phyloP scores from a whole-genome alignment of 2,888 invertebrate species.

The Oasisia sp. region DNA sequence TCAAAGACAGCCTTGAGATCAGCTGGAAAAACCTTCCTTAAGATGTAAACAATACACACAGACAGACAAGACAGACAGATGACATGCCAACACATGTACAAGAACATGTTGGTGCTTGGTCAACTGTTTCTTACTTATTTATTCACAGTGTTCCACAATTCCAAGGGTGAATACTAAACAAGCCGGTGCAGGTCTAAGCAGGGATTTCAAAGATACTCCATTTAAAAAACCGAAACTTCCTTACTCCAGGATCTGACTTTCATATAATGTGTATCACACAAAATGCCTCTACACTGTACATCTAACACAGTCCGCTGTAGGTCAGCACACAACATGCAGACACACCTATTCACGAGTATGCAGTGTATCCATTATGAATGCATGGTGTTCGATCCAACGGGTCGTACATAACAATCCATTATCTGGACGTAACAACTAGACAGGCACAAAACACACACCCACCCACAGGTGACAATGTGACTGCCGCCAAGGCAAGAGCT shows the following conservation, averaged over 20 bases:
- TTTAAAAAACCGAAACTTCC: too few species aligned
- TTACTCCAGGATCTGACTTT: too few species aligned
- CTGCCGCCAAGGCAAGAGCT: background rate
- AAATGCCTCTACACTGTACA: background rate
- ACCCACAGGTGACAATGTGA: background rate
- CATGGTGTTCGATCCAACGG: background rate
- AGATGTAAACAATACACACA: background rate
- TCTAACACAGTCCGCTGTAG: background rate
- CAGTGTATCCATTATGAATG: background rate
- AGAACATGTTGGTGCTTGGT: too few species aligned
- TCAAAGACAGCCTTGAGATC: background rate
- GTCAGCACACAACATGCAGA: background rate
- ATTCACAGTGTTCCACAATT: too few species aligned
- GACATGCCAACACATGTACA: background rate
- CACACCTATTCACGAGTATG: background rate
- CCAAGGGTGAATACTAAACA: too few species aligned
- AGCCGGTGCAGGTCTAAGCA: too few species aligned
- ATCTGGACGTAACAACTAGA: background rate
- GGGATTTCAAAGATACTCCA: too few species aligned
- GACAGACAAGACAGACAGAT: background rate
- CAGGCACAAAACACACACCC: background rate
- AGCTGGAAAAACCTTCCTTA: background rate
- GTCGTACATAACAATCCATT: background rate
- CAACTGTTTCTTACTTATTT: too few species aligned
- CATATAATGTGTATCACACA: background rate